A percentile compares a stretch with the other conserved stretches of the same genome.
Conservation (phyloP, 2,888 invertebrate genomes). For the Melinaea menophilus region DNA sequence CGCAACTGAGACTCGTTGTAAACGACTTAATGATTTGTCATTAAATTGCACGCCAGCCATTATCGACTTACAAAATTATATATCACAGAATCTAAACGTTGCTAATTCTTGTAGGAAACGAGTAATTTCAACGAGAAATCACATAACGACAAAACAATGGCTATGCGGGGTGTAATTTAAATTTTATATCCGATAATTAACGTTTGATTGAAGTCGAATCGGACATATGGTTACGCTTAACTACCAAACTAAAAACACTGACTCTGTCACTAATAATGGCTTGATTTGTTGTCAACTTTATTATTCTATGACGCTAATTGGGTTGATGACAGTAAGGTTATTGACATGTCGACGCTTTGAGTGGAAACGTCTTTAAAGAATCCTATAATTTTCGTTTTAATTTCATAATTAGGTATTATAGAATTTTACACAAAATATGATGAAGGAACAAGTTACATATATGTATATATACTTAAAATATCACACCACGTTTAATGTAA, state of each 20-base stretch:
- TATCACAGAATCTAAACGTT: background rate
- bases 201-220: slow-evolving; percentile 35
- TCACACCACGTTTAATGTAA: background rate
- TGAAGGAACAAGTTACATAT: no score
- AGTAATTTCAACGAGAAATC: slow-evolving; percentile 19
- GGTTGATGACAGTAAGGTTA: no score
- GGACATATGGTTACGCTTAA: slow-evolving; percentile 27
- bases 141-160: slow-evolving; percentile 34
- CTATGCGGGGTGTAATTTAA: slow-evolving; percentile 30
- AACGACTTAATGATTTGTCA: background rate
- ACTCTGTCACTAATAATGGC: background rate
- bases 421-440: no score
- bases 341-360: no score
- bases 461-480: background rate
- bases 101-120: slow-evolving; percentile 5
- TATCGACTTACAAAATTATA: background rate
- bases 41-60: background rate
- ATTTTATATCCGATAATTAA: slow-evolving; percentile 36
- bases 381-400: no score
- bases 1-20: background rate
- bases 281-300: background rate
- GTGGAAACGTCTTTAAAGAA: no score
- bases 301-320: no score
- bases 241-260: slow-evolving; percentile 2
- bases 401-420: no score